Evolutionary conservation across 2,888 invertebrate species (phyloP), one percentile per base, ranked within the genome.

Genomic region (Synanthedon andrenaeformis): DNA sequence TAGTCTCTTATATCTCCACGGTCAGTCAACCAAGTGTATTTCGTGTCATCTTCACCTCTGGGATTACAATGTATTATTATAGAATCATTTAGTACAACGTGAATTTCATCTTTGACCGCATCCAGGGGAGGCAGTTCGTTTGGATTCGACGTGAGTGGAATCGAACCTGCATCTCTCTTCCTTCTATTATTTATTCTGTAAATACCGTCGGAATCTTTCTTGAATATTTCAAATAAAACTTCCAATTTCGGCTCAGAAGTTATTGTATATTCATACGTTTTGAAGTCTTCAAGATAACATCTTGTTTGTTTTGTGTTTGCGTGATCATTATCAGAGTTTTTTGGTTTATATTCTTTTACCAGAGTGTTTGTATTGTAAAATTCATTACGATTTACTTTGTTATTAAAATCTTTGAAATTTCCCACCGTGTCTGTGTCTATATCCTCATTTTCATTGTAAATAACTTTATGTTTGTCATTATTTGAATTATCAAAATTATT

Each of bases 141-240:
- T 13, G 14, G 45, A 5, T 45, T 45, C 14, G 45, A 45, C 45
- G 45, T 45, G 11, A 13, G 4, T 11, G 6, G 35, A 35, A 35
- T 10, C 35, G 35, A 35, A 10, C 35, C 35, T 48, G 55, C 56
- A 0, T 57, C 70, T n/a, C 42, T 55, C 56, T 56, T 58, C 42
- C 63, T 64, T 19, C 51, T 59, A 52, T 62, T 58, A 41, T 56
- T 56, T 49, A 60, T 58, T 56, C 66, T 70, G 56, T 78, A 79
- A 19, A 79, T 69, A 13, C 74, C 72, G 54, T 70, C 61, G 2
- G 59, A 53, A 5, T 64, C 75, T 57, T 62, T 72, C 17, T 62
- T 62, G 41, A 66, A 67, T 4, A 52, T 64, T 51, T 79, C 76
- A 56, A 60, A 66, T 11, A 11, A 49, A 41, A 57, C 54, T 2